Conservation (phyloP, 2,113 vertebrate genomes). For the Dipodomys stephensi region DNA sequence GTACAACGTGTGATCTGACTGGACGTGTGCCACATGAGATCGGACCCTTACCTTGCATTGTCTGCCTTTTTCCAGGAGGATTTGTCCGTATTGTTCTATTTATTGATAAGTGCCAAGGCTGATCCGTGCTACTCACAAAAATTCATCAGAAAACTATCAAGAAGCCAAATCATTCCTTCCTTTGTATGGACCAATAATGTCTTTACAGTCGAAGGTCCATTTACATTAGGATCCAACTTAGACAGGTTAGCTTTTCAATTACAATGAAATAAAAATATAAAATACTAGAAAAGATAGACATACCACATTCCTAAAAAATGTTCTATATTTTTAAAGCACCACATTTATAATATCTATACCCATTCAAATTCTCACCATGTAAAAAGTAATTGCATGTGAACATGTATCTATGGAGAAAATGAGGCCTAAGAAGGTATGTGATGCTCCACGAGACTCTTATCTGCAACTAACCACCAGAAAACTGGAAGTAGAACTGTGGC, state of each 20-base stretch:
- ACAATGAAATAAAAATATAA: neutral
- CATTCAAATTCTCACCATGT: too few species aligned
- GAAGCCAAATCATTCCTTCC: neutral
- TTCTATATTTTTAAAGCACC: neutral
- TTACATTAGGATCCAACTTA: neutral
- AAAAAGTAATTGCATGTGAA: neutral
- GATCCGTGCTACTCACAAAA: neutral
- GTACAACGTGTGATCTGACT: rapidly evolving
- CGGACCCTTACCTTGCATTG: rapidly evolving
- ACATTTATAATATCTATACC: rapidly evolving
- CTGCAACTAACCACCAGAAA: too few species aligned
- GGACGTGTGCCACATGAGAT: too few species aligned
- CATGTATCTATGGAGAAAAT: too few species aligned
- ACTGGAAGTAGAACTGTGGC: too few species aligned
- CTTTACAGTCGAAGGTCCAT: neutral
- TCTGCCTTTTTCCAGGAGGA: rapidly evolving
- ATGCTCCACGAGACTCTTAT: too few species aligned
- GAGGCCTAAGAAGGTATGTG: rapidly evolving
- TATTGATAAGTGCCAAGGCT: neutral
- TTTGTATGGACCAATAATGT: neutral
- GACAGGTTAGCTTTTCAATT: neutral
- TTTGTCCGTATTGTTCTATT: neutral
- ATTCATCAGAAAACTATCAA: neutral
- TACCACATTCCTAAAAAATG: neutral
- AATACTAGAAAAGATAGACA: neutral